Percentiles rank a stretch among this genome's conserved stretches.
Evolutionary conservation across 2,797 vertebrate genomes (phyloP).

Genomic region (Rhinatrema bivittatum): DNA sequence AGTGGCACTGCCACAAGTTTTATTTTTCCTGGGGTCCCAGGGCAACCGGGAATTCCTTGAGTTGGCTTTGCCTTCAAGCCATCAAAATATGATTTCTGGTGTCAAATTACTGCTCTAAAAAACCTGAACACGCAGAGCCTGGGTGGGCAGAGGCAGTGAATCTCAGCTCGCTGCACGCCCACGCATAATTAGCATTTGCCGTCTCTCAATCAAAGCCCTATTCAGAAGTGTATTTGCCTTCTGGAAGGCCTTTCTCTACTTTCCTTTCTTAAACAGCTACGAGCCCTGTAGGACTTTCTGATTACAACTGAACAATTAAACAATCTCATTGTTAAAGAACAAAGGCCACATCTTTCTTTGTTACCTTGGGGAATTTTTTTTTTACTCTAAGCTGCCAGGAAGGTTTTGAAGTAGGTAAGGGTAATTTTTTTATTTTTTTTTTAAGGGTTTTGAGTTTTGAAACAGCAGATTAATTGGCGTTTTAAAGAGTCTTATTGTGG

Average conservation of each 20-base stretch:
- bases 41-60: neutral
- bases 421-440: no score
- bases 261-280: conserved; percentile 5
- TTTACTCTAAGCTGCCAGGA: neutral
- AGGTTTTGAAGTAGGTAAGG: conserved; percentile 6
- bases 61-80: conserved; percentile 10
- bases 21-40: no score
- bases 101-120: no score
- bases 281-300: neutral
- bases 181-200: conserved; percentile 19
- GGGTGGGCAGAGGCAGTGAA: neutral
- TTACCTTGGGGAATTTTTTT: no score
- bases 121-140: conserved; percentile 19
- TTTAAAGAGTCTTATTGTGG: neutral
- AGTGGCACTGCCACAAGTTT: no score
- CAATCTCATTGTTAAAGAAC: neutral
- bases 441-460: neutral
- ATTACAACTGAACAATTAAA: neutral
- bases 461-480: conserved; percentile 5
- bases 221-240: conserved; percentile 16
- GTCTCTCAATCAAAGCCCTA: conserved; percentile 11
- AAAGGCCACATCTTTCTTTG: neutral
- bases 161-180: conserved; percentile 16
- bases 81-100: conserved; percentile 10
- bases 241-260: neutral